A percentile compares a stretch with the other conserved stretches of the same genome.
Evolutionary conservation across 2,113 vertebrate genomes (phyloP).

Genomic region (Percopsis transmontana): DNA sequence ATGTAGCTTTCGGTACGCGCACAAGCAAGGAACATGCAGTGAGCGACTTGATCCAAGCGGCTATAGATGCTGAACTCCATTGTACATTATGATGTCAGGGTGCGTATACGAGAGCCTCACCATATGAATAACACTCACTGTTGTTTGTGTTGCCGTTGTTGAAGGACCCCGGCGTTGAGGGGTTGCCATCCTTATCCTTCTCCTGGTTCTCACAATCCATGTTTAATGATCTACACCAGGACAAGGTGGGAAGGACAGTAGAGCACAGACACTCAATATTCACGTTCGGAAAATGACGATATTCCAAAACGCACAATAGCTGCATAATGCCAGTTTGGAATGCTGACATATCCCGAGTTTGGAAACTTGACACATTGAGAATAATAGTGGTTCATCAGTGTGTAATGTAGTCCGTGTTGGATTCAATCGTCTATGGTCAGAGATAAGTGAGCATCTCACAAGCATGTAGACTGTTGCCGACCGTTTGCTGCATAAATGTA

Average conservation of each 20-base stretch:
- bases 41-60: neutral
- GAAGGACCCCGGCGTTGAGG: slow-evolving; percentile 79
- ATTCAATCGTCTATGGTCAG: too few species aligned
- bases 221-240: slow-evolving; percentile 90
- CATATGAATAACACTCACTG: slow-evolving; percentile 82
- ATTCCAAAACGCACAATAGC: neutral
- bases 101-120: neutral
- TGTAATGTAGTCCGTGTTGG: too few species aligned
- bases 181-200: slow-evolving; percentile 94
- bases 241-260: neutral
- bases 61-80: neutral
- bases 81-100: neutral
- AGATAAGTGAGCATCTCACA: too few species aligned
- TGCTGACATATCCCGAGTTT: too few species aligned
- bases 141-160: slow-evolving; percentile 93
- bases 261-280: neutral
- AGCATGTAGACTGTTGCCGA: neutral
- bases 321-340: too few species aligned
- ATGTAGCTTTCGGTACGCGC: neutral
- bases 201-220: slow-evolving; percentile 99
- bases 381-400: too few species aligned
- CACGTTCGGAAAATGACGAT: neutral
- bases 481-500: too few species aligned
- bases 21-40: neutral
- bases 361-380: too few species aligned